Evolutionary conservation across 2,797 vertebrate genomes (phyloP).

Genomic region (Pelodytes ibericus): DNA sequence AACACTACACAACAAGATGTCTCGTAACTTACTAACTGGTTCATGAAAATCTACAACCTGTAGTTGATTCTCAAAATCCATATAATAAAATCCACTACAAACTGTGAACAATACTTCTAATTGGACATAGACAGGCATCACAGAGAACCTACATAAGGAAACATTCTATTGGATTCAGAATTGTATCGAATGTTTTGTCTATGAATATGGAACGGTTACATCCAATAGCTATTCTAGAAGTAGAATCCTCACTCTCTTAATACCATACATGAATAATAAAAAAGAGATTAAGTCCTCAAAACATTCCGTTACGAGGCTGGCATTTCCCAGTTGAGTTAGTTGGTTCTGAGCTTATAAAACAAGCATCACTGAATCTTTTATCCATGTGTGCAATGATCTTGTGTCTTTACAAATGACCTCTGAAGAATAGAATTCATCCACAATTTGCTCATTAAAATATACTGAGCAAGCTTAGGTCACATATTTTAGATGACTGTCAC

Average conservation of each 20-base stretch:
- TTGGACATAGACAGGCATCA: no score
- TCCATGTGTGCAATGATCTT: slow-evolving; percentile 31
- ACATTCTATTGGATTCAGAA: no score
- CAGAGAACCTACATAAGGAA: no score
- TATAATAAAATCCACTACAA: no score
- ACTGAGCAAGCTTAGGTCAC: slow-evolving; percentile 45
- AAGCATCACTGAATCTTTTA: slow-evolving; percentile 43
- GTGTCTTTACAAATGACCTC: slow-evolving; percentile 51
- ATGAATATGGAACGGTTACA: slow-evolving; percentile 1
- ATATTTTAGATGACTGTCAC: slow-evolving; percentile 53
- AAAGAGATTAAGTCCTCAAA: slow-evolving; percentile 52
- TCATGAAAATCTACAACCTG: no score
- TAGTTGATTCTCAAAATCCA: no score
- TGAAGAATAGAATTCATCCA: slow-evolving; percentile 40
- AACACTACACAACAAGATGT: no score
- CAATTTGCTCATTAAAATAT: slow-evolving; percentile 54
- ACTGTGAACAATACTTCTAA: no score
- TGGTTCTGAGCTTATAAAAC: slow-evolving; percentile 43
- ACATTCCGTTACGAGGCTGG: slow-evolving; percentile 26
- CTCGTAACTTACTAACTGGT: no score
- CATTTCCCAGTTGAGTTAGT: slow-evolving; percentile 27
- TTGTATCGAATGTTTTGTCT: no score
- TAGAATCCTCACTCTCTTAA: slow-evolving; percentile 16
- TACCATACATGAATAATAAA: slow-evolving; percentile 29
- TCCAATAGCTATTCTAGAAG: background rate